Evolutionary conservation across 2,113 vertebrate species (phyloP), one percentile per base, ranked within the genome.

Genomic region (Rhombomys opimus): DNA sequence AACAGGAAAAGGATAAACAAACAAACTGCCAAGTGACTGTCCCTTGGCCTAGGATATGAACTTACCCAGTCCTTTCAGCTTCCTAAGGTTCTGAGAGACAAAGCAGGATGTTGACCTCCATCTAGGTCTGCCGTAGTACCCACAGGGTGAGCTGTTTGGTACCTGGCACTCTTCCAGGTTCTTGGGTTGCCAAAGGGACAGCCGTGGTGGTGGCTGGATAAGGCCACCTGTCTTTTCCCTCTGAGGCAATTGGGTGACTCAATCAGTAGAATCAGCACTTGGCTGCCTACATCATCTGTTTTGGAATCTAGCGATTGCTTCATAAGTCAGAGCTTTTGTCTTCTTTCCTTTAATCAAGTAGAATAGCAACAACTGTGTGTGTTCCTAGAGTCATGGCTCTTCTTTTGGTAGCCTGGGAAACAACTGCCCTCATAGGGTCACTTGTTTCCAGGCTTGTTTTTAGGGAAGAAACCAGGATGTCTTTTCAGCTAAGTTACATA

Each of bases 321-420:
- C 68, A 38, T 89, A 82, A 52, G 72, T 90, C 90, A 91, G 30
- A 25, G 63, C 50, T 88, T 93, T 78, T 95, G 85, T 97, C 88
- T 77, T 87, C 52, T 54, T 96, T 95, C 81, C 90, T 95, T 97
- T 96, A 96, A 97, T 96, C 87, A 89, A 92, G 76, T 30, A 89
- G 70, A 96, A 77, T 2, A 50, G 65, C 59, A 61, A 70, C 57
- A 59, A 65, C 82, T 75, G 76, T 80, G 59, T 89, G 89, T 50
- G 32, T 91, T 95, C 92, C 93, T 84, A 92, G 59, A 30, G 12
- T 27, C 81, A 72, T 93, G 38, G 18, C 76, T 73, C 90, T 91
- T 88, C 72, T 95, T 57, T 9, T 23, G 72, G 76, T 46, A 57
- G 54, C 65, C 68, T 27, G 76, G 68, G 75, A 96, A 96, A 93